Conservation (phyloP, 2,113 vertebrate genomes). For the Xiphorhynchus elegans region DNA sequence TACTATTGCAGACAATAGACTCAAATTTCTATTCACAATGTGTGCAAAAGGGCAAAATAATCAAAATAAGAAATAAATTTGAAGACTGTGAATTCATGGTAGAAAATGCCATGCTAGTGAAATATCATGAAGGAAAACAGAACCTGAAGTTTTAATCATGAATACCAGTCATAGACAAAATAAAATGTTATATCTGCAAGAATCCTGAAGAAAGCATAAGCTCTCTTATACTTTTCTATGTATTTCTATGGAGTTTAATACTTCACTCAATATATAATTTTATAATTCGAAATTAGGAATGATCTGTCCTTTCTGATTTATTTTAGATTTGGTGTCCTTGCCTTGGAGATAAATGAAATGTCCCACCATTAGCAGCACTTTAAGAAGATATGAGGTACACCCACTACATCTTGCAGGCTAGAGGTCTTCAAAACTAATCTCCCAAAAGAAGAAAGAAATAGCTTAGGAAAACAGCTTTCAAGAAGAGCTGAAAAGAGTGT, state of each 20-base stretch:
- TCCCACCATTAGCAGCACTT: background rate
- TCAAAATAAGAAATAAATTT: background rate
- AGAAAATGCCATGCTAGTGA: background rate
- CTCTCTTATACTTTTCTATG: background rate
- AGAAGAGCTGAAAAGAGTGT: background rate
- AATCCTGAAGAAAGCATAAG: background rate
- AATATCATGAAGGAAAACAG: background rate
- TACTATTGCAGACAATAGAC: background rate
- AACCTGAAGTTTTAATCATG: background rate
- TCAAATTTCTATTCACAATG: background rate
- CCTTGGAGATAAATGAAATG: background rate
- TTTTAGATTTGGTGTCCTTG: background rate
- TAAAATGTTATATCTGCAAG: background rate
- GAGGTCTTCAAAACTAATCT: background rate
- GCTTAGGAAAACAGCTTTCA: background rate
- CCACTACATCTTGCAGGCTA: background rate
- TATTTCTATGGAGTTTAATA: background rate
- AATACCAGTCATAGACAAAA: background rate
- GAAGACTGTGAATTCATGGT: background rate
- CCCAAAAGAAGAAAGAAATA: background rate
- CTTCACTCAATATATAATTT: background rate
- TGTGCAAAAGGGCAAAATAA: background rate
- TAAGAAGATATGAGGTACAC: background rate
- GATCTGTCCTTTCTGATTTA: background rate
- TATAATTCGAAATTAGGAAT: background rate